These are phyloP conservation scores for Parasteatoda tepidariorum DNA, from an alignment of 1,140 invertebrate species.

Conservation along the genomic window DNA sequence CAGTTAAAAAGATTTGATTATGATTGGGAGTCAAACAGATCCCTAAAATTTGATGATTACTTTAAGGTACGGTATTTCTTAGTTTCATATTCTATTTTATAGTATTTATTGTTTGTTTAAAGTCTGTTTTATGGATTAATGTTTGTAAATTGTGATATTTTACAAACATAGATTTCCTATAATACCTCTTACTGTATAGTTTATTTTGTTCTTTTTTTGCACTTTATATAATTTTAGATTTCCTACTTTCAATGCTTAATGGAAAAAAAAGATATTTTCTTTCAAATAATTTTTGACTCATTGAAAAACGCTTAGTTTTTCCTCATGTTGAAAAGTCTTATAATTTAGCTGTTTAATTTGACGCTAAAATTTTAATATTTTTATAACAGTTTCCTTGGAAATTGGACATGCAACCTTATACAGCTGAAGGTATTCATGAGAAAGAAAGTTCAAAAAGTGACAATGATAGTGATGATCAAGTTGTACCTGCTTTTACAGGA, in stretches of 20 bases:
- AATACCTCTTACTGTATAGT: too few relatives aligned
- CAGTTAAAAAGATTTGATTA: conserved; percentile 76
- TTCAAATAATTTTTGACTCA: too few relatives aligned
- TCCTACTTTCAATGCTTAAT: too few relatives aligned
- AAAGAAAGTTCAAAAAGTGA: conserved; percentile 68
- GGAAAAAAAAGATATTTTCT: too few relatives aligned
- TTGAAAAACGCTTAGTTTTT: too few relatives aligned
- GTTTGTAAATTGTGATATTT: too few relatives aligned
- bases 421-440: conserved; percentile 71
- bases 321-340: too few relatives aligned
- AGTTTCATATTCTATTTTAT: too few relatives aligned
- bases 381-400: conserved; percentile 72
- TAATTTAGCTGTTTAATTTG: background rate
- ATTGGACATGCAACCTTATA: conserved; percentile 76
- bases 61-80: conserved; percentile 69
- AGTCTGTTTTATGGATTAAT: too few relatives aligned
- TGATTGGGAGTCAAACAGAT: conserved; percentile 75
- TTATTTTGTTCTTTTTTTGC: too few relatives aligned
- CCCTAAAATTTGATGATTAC: conserved; percentile 76
- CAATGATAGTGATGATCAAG: conserved; percentile 47
- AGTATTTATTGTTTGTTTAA: background rate
- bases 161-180: too few relatives aligned
- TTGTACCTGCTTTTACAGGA: conserved; percentile 64
- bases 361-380: background rate
- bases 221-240: too few relatives aligned